Percentiles rank a stretch among this genome's conserved stretches.
These are phyloP conservation scores for Rhegmatorhina hoffmannsi DNA, from an alignment of 2,113 vertebrate genomes.

Conservation along the genomic window DNA sequence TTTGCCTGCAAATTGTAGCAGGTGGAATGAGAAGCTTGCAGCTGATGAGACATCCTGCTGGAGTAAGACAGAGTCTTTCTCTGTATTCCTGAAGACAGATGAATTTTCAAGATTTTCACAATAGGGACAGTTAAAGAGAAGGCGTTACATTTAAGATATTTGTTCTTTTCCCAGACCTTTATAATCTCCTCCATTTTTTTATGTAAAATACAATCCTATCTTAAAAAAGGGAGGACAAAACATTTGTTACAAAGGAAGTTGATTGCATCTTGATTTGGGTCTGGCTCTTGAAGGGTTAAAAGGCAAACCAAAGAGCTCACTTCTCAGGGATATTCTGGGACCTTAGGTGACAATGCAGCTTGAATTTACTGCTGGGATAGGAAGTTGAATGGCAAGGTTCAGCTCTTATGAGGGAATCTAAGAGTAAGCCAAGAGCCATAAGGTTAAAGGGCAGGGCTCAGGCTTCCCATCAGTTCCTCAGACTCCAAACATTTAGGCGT, in stretches of 20 bases:
- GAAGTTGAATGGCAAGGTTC: constrained; percentile 45
- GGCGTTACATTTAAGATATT: background rate
- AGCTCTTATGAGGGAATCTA: constrained; percentile 19
- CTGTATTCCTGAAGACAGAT: background rate
- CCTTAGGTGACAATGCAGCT: constrained; percentile 30
- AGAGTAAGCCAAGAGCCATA: constrained; percentile 43
- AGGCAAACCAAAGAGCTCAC: background rate
- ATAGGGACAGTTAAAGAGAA: background rate
- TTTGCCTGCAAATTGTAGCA: background rate
- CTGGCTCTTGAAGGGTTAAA: background rate
- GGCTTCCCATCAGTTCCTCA: constrained; percentile 17
- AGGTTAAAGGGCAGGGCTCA: constrained; percentile 56
- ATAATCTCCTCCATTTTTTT: background rate
- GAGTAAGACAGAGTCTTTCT: background rate
- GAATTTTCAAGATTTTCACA: background rate
- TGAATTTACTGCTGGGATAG: constrained; percentile 34
- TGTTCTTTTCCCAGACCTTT: background rate
- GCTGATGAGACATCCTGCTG: background rate
- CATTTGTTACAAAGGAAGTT: background rate
- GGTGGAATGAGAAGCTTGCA: background rate
- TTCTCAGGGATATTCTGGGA: constrained; percentile 21
- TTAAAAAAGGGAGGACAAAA: background rate
- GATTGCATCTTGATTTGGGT: background rate
- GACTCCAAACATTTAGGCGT: constrained; percentile 16
- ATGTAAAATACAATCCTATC: background rate